These are phyloP conservation scores for Papio anubis DNA, from an alignment of 2,113 vertebrate genomes.

Conservation along the genomic window DNA sequence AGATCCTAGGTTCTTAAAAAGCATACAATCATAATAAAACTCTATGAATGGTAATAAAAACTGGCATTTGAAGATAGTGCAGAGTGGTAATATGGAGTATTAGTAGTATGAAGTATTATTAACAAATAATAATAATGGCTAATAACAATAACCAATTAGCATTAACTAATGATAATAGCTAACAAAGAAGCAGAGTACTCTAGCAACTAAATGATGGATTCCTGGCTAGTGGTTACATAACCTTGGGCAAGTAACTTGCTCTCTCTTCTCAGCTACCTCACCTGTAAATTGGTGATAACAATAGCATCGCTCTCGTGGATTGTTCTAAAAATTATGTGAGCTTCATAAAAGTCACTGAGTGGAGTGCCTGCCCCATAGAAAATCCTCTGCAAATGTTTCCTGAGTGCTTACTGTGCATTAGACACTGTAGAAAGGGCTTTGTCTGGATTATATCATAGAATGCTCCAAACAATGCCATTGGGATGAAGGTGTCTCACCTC, in stretches of 20 bases:
- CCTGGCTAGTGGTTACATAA: not conserved
- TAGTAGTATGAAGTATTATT: not conserved
- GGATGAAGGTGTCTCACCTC: not conserved
- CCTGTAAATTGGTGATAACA: not conserved
- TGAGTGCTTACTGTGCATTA: not conserved
- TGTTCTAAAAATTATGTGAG: slow-evolving; percentile 6
- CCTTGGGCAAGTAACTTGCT: not conserved
- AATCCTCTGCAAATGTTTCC: not conserved
- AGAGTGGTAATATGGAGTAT: not conserved
- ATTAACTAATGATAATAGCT: not conserved
- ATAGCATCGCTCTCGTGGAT: not conserved
- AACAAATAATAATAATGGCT: not conserved
- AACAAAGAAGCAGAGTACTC: not conserved
- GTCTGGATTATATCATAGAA: not conserved
- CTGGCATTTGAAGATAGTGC: not conserved
- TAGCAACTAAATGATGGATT: not conserved
- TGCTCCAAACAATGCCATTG: not conserved
- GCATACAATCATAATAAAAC: not conserved
- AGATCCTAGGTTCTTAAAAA: not conserved
- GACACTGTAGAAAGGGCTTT: not conserved
- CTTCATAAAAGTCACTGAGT: not conserved
- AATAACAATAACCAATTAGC: not conserved
- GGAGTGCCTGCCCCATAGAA: not conserved
- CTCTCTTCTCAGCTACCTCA: not conserved
- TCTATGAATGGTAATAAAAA: not conserved